Base-by-base conservation (phyloP, 1,140 invertebrate genomes). In the Sycobia sp. region DNA sequence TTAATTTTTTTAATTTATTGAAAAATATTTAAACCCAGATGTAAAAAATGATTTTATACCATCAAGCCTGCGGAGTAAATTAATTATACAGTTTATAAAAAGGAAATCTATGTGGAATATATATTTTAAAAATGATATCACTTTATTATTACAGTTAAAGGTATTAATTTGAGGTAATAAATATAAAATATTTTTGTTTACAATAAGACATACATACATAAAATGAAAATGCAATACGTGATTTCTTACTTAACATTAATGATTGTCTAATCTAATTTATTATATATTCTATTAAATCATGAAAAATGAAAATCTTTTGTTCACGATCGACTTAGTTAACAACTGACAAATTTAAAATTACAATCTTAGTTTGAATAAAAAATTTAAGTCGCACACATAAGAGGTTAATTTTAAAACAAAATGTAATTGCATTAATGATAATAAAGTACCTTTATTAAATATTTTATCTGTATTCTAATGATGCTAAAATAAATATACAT, bases 401-500 rank as follows among this genome's bases (percentile, higher is more conserved):
- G 16, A 38, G 43, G 44, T 62, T 62, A 50, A 62, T 56, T 62
- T 62, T 10, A 44, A 55, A 47, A 29, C 14, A 62, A 61, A 44
- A 51, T 39, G 46, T 25, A 44, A 32, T 25, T 38, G 14, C 14
- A 22, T 55, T 61, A 62, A 54, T 53, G 27, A 46, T 54, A 54
- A 62, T 62, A 53, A 54, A 54, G 59, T 49, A 53, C 41, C 23
- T 62, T 54, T 62, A 55, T 62, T 56, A 27, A 47, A 54, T n/a
- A n/a, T n/a, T 47, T 55, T 27, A 34, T 41, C 9, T 50, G n/a
- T n/a, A 47, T 22, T 16, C 23, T 49, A 50, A 57, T 44, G 47
- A 53, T 65, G 54, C 41, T 29, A 22, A 49, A 65, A 65, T 60
- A 60, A 65, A 65, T 65, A 55, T 60, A 60, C 56, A 65, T 1